Conservation (phyloP, 1,140 invertebrate genomes). For the Batillaria attramentaria region DNA sequence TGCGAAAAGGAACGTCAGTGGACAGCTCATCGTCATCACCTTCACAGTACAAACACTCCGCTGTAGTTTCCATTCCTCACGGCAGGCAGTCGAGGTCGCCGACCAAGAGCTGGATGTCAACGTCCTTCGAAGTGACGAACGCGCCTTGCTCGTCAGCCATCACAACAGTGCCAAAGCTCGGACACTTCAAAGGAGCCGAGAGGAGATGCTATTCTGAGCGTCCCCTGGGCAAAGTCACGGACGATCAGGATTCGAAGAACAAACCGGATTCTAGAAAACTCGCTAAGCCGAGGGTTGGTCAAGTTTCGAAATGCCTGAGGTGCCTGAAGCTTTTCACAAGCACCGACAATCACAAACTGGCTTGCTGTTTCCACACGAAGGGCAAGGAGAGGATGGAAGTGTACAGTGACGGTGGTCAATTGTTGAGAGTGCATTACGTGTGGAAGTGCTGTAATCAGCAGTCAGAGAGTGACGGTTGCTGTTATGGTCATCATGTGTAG, state of each 20-base stretch:
- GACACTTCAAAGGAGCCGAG: slow-evolving; percentile 19
- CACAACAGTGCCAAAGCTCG: slow-evolving; percentile 27
- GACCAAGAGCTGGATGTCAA: slow-evolving; percentile 39
- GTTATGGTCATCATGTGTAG: slow-evolving; percentile 63
- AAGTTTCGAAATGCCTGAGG: slow-evolving; percentile 72
- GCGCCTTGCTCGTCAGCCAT: slow-evolving; percentile 30
- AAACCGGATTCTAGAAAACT: not conserved
- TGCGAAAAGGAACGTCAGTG: slow-evolving; percentile 45
- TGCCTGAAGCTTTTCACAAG: slow-evolving; percentile 64
- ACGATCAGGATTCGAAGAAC: not conserved
- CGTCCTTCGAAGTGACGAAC: slow-evolving; percentile 39
- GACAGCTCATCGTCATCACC: not conserved
- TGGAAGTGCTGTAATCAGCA: slow-evolving; percentile 66
- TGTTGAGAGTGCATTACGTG: slow-evolving; percentile 55
- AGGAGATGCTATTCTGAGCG: not conserved
- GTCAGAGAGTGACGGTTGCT: slow-evolving; percentile 60
- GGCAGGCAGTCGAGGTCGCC: slow-evolving; percentile 28
- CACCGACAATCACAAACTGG: slow-evolving; percentile 67
- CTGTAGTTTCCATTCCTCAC: slow-evolving; percentile 32
- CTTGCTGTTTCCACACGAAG: slow-evolving; percentile 64
- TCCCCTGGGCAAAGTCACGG: not conserved
- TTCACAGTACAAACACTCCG: slow-evolving; percentile 32
- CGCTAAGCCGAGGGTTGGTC: slow-evolving; percentile 75
- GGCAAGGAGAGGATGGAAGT: slow-evolving; percentile 61
- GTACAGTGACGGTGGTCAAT: slow-evolving; percentile 56